Evolutionary conservation across 2,888 invertebrate genomes (phyloP).

Genomic region (Heliconius hortense): DNA sequence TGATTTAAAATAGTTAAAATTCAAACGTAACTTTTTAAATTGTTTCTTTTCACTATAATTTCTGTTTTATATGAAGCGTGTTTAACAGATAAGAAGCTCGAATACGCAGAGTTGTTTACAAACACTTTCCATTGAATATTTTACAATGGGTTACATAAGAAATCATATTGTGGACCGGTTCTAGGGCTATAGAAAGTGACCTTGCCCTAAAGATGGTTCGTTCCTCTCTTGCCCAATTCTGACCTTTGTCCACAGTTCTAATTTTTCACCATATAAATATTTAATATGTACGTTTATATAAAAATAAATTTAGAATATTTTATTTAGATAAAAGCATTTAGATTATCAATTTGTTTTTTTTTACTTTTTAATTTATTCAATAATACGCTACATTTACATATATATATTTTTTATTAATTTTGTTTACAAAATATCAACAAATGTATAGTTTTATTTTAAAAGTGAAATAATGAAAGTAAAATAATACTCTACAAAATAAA

Average conservation of each 20-base stretch:
- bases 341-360: neutral
- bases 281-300: neutral
- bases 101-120: slow-evolving; percentile 33
- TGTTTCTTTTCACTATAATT: neutral
- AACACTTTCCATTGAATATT: slow-evolving; percentile 43
- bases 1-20: neutral
- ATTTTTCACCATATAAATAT: neutral
- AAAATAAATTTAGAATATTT: neutral
- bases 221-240: slow-evolving; percentile 58
- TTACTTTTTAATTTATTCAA: neutral
- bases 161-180: slow-evolving; percentile 60
- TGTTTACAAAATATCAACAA: neutral
- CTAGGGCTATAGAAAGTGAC: slow-evolving; percentile 69
- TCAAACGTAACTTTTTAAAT: neutral
- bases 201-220: slow-evolving; percentile 70
- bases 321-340: neutral
- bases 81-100: neutral
- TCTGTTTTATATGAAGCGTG: neutral
- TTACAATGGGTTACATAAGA: slow-evolving; percentile 41
- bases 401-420: slow-evolving; percentile 1
- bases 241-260: slow-evolving; percentile 18
- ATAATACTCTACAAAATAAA: neutral
- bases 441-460: neutral
- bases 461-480: neutral
- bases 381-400: neutral